phyloP scores from a whole-genome alignment of 2,797 vertebrate species.

The Macrochelys suwanniensis region DNA sequence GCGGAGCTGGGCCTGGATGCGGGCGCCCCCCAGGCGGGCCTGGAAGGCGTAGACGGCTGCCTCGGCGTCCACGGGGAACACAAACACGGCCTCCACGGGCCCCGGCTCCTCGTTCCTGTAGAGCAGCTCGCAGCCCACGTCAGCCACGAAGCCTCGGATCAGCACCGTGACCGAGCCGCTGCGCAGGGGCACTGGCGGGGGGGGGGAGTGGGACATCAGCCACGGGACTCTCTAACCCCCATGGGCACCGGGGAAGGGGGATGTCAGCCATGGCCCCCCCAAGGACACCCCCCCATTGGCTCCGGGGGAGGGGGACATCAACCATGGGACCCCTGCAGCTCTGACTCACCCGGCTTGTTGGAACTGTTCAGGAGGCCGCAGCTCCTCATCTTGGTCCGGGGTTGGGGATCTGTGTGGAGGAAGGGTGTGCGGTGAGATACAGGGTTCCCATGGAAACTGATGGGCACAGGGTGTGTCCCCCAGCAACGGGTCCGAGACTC shows the following conservation, averaged over 20 bases:
- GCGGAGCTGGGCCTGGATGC: constrained; percentile 85
- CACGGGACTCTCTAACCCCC: too few species aligned
- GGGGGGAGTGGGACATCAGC: neutral
- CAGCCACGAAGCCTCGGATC: constrained; percentile 85
- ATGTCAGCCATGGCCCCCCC: too few species aligned
- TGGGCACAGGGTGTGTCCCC: too few species aligned
- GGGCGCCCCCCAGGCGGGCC: constrained; percentile 82
- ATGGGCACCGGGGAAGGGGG: too few species aligned
- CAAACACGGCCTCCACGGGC: constrained; percentile 86
- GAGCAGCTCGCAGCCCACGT: constrained; percentile 84
- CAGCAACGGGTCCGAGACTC: too few species aligned
- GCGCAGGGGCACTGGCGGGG: constrained; percentile 85
- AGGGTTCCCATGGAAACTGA: too few species aligned
- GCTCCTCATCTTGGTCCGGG: neutral
- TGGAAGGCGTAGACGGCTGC: constrained; percentile 89
- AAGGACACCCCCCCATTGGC: neutral
- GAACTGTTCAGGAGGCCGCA: constrained; percentile 43
- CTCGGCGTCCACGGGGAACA: constrained; percentile 88
- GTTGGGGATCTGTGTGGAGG: too few species aligned
- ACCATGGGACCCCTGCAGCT: neutral
- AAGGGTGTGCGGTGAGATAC: neutral
- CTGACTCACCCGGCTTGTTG: constrained; percentile 48
- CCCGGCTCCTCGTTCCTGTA: constrained; percentile 86
- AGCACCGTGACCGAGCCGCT: constrained; percentile 83
- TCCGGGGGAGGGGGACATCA: rapidly evolving